A percentile compares a stretch with the other conserved stretches of the same genome.
Evolutionary conservation across 2,888 invertebrate species (phyloP).

Genomic region (Nezara viridula): DNA sequence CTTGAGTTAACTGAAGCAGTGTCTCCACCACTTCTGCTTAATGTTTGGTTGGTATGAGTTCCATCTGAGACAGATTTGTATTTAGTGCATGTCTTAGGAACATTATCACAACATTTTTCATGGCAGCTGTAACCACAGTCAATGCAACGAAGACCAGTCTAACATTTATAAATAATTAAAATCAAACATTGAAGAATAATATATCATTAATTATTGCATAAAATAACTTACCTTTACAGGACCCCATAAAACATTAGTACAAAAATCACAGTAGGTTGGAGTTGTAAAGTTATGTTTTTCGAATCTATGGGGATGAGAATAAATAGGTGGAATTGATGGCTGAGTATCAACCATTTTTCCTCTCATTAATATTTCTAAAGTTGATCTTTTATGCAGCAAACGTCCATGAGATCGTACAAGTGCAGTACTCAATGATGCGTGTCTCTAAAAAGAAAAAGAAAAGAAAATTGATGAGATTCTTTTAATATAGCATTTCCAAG

Average conservation of each 20-base stretch:
- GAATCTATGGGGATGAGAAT: slow-evolving; percentile 84
- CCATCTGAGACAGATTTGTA: slow-evolving; percentile 78
- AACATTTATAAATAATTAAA: slow-evolving; percentile 68
- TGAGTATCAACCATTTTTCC: slow-evolving; percentile 76
- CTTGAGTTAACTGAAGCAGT: slow-evolving; percentile 82
- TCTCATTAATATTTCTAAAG: slow-evolving; percentile 89
- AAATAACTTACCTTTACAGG: slow-evolving; percentile 79
- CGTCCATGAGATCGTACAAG: slow-evolving; percentile 88
- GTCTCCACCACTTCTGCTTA: slow-evolving; percentile 76
- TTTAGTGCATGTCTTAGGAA: slow-evolving; percentile 88
- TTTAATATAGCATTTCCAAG: too few relatives aligned
- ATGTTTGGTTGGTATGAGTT: slow-evolving; percentile 71
- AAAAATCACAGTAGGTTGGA: slow-evolving; percentile 90
- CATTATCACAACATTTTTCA: slow-evolving; percentile 91
- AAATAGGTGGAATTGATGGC: slow-evolving; percentile 70
- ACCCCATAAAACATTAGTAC: slow-evolving; percentile 91
- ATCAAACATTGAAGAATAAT: slow-evolving; percentile 63
- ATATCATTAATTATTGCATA: not conserved
- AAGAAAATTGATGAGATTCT: too few relatives aligned
- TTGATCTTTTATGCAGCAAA: slow-evolving; percentile 89
- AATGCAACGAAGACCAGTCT: slow-evolving; percentile 81
- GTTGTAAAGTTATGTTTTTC: slow-evolving; percentile 89
- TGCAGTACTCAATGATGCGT: slow-evolving; percentile 88
- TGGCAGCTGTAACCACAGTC: slow-evolving; percentile 97
- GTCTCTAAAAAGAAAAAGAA: slow-evolving; percentile 73